Evolutionary conservation across 2,888 invertebrate genomes (phyloP).

Genomic region (Mesorhabditis spiculigera): DNA sequence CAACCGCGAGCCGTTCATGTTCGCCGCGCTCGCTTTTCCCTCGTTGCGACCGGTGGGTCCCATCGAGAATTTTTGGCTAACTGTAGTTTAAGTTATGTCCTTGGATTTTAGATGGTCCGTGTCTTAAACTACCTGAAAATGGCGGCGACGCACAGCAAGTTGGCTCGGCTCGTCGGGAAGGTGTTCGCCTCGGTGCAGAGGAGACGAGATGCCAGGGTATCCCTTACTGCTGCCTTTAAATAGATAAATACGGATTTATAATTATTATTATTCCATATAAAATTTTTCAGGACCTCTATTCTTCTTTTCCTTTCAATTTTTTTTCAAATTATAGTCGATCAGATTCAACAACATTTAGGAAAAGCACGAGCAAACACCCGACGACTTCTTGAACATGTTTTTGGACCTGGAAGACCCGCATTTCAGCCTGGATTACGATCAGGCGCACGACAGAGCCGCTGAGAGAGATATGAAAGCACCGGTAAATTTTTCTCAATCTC

Average conservation of each 20-base stretch:
- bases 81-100: too few species aligned
- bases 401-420: not conserved
- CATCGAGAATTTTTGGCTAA: not conserved
- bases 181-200: not conserved
- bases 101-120: too few species aligned
- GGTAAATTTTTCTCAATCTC: too few species aligned
- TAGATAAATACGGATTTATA: too few species aligned
- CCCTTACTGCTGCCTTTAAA: too few species aligned
- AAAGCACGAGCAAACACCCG: not conserved
- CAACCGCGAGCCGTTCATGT: not conserved
- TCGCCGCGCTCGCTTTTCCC: not conserved
- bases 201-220: not conserved
- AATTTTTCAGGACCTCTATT: too few species aligned
- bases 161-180: not conserved
- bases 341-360: not conserved
- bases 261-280: too few species aligned
- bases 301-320: too few species aligned
- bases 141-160: not conserved
- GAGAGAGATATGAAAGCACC: too few species aligned
- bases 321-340: too few species aligned
- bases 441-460: not conserved
- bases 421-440: slow-evolving; percentile 1
- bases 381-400: slow-evolving; percentile 1
- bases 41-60: not conserved
- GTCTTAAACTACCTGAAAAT: too few species aligned